These are phyloP conservation scores for Ecliptopera silaceata DNA, from an alignment of 2,888 invertebrate genomes.

Conservation along the genomic window DNA sequence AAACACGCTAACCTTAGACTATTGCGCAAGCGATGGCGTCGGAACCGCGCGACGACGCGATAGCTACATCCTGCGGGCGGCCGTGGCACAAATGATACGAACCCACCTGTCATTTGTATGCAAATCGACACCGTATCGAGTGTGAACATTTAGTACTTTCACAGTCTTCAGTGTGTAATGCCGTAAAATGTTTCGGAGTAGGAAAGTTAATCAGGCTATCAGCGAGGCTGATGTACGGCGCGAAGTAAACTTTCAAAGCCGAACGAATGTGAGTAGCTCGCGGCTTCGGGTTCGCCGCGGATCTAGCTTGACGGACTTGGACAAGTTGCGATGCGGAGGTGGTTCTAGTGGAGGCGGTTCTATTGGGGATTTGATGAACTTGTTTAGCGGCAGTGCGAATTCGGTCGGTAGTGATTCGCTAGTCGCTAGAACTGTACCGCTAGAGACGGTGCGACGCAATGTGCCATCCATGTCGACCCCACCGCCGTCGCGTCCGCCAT, in stretches of 20 bases:
- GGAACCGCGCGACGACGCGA: slow-evolving; percentile 72
- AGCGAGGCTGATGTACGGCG: slow-evolving; percentile 76
- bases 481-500: slow-evolving; percentile 65
- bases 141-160: slow-evolving; percentile 61
- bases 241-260: slow-evolving; percentile 82
- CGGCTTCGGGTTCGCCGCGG: slow-evolving; percentile 86
- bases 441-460: slow-evolving; percentile 86
- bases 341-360: slow-evolving; percentile 83
- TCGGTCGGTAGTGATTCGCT: slow-evolving; percentile 88
- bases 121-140: slow-evolving; percentile 63
- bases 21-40: slow-evolving; percentile 70
- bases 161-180: slow-evolving; percentile 53
- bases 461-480: slow-evolving; percentile 76
- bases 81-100: slow-evolving; percentile 79
- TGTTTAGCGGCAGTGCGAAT: slow-evolving; percentile 87
- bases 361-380: slow-evolving; percentile 92
- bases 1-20: slow-evolving; percentile 43
- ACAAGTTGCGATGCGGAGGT: slow-evolving; percentile 82
- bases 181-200: slow-evolving; percentile 65
- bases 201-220: slow-evolving; percentile 67
- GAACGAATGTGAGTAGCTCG: slow-evolving; percentile 71
- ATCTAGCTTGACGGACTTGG: slow-evolving; percentile 88
- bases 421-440: slow-evolving; percentile 87
- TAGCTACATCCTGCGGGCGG: slow-evolving; percentile 78
- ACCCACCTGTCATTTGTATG: slow-evolving; percentile 72